Base-by-base conservation (phyloP, 2,888 invertebrate genomes). In the Ormia ochracea region DNA sequence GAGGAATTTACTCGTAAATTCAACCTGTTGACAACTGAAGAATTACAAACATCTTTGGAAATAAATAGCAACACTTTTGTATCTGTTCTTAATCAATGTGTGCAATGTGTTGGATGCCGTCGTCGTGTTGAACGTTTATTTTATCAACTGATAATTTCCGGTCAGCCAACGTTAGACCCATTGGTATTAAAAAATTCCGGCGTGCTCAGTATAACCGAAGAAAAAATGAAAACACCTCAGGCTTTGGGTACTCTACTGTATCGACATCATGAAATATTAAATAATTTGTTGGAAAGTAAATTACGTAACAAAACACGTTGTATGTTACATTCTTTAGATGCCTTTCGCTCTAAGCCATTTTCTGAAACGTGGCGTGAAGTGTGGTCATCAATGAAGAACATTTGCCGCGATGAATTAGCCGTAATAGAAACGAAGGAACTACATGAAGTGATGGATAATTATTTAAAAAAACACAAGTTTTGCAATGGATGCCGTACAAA, bases 91-190 rank as follows among this genome's bases (percentile, higher is more conserved):
- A 94, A 96, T 90, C 96, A 97, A 91, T 94, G 95, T 89, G 96
- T 98, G 87, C 96, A 97, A 82, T 98, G 98, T 91, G 96, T 98
- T 86, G 97, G 98, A 81, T 98, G 98, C 90, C 92, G 97, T 83
- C 92, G 96, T 87, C 97, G 97, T 89, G 97, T 97, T 84, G 97
- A 98, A 90, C 92, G 95, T 84, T 91, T 98, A 83, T 97, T 96
- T 90, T 94, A 94, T 88, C 96, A 96, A 90, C 90, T 97, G 84
- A 94, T 94, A 88, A 93, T 94, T 88, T 94, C 95, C 81, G 95
- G 95, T 65, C 94, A 96, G 90, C 94, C 95, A 82, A 96, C 97
- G 81, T 91, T 98, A 84, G 96, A 97, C 90, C 98, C 97, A 63
- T 90, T 97, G 83, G 92, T 95, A 82, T 92, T 97, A 78, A 94